These are phyloP conservation scores for Bibio marci DNA, from an alignment of 2,888 invertebrate species.

Conservation along the genomic window DNA sequence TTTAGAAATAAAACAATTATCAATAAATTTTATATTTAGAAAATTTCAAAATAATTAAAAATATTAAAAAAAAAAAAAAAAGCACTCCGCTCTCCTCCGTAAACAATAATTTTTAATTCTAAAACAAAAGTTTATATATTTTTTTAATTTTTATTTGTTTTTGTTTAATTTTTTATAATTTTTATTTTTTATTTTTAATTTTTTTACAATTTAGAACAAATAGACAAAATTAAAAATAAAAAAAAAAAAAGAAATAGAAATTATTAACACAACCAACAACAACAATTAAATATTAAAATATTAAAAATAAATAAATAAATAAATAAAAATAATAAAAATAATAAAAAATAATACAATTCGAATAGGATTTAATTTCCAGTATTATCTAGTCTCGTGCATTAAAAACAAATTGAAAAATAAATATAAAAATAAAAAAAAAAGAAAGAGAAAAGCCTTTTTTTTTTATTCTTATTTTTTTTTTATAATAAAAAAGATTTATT, in stretches of 20 bases:
- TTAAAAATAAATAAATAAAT: conserved; percentile 3
- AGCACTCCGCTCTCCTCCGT: too few relatives aligned
- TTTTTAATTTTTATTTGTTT: too few relatives aligned
- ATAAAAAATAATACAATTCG: conserved; percentile 3
- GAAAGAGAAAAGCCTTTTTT: conserved; percentile 2
- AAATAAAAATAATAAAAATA: neutral
- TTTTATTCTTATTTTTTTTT: conserved; percentile 8
- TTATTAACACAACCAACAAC: too few relatives aligned
- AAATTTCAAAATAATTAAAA: too few relatives aligned
- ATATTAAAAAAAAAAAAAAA: too few relatives aligned
- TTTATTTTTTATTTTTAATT: too few relatives aligned
- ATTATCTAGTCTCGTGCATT: conserved; percentile 10
- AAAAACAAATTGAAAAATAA: neutral
- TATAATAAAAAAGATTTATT: conserved; percentile 4
- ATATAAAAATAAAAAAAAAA: neutral
- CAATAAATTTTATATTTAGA: neutral
- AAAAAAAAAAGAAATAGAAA: too few relatives aligned
- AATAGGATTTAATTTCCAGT: conserved; percentile 8
- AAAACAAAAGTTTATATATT: too few relatives aligned
- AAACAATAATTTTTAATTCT: too few relatives aligned
- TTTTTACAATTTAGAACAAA: too few relatives aligned
- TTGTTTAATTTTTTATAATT: too few relatives aligned
- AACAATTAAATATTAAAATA: neutral
- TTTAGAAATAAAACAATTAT: neutral
- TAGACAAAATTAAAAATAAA: too few relatives aligned